phyloP scores from a whole-genome alignment of 2,888 invertebrate genomes.

The Lasioglossum leucozonium region DNA sequence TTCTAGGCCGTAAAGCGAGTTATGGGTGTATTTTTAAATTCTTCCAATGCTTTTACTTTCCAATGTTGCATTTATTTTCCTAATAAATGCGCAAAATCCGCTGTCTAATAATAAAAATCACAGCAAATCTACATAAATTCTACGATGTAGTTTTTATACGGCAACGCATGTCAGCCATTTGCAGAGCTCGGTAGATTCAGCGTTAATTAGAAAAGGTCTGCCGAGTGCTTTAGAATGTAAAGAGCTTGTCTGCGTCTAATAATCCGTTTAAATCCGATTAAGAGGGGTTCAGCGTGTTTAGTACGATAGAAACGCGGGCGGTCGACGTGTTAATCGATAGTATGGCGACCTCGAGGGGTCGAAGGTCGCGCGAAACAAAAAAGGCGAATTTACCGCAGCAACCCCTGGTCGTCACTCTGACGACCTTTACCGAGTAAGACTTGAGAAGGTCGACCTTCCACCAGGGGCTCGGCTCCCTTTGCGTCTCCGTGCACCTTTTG shows the following conservation, averaged over 20 bases:
- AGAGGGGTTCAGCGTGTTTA: background rate
- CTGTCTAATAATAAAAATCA: too few relatives aligned
- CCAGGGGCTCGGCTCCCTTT: constrained; percentile 95
- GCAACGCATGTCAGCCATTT: too few relatives aligned
- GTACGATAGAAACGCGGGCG: background rate
- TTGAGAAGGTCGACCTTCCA: constrained; percentile 95
- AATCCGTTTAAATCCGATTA: background rate
- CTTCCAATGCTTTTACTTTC: too few relatives aligned
- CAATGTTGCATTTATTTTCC: too few relatives aligned
- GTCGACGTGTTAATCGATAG: background rate
- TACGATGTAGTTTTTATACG: too few relatives aligned
- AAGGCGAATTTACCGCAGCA: constrained; percentile 88
- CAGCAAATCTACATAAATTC: too few relatives aligned
- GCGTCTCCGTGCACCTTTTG: constrained; percentile 95
- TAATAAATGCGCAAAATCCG: too few relatives aligned
- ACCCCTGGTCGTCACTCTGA: constrained; percentile 93
- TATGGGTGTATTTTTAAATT: too few relatives aligned
- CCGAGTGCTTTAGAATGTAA: too few relatives aligned
- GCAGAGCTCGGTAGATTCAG: too few relatives aligned
- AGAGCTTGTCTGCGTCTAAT: background rate
- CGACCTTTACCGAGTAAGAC: constrained; percentile 93
- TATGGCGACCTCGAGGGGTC: background rate
- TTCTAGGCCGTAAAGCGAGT: too few relatives aligned
- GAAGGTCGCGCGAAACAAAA: background rate
- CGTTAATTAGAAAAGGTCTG: too few relatives aligned